Evolutionary conservation across 1,140 invertebrate genomes (phyloP).

Genomic region (Rhopalosiphum maidis): DNA sequence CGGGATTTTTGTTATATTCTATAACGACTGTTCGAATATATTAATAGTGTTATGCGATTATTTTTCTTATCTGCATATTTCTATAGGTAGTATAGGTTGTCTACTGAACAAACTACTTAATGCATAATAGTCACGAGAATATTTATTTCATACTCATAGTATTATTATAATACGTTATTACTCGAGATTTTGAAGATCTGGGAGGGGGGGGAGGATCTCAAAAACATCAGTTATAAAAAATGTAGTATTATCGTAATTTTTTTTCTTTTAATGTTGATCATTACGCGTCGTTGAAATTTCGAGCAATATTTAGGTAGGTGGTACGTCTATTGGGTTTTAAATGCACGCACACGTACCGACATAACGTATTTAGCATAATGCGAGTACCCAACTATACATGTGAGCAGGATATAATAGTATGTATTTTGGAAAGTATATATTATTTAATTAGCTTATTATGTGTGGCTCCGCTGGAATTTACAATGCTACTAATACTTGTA

Average conservation of each 20-base stretch:
- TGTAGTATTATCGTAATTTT: not conserved
- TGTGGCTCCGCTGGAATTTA: not conserved
- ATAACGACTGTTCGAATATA: not conserved
- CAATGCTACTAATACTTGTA: not conserved
- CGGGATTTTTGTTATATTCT: not conserved
- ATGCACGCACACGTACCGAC: constrained; percentile 7
- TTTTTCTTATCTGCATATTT: not conserved
- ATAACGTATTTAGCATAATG: not conserved
- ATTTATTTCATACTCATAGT: not conserved
- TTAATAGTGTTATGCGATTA: not conserved
- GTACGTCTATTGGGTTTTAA: not conserved
- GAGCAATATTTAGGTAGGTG: not conserved
- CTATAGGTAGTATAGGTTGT: too few relatives aligned
- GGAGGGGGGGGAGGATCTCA: fast-evolving
- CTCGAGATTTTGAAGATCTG: not conserved
- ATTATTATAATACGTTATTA: not conserved
- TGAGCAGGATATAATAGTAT: not conserved
- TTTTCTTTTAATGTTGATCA: not conserved
- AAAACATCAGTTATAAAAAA: not conserved
- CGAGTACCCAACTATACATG: not conserved
- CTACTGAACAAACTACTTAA: not conserved
- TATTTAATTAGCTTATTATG: constrained; percentile 39
- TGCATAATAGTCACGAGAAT: not conserved
- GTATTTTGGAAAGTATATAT: constrained; percentile 10
- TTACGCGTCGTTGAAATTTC: not conserved